Base-by-base conservation (phyloP, 2,113 vertebrate species). In the Suricata suricatta region DNA sequence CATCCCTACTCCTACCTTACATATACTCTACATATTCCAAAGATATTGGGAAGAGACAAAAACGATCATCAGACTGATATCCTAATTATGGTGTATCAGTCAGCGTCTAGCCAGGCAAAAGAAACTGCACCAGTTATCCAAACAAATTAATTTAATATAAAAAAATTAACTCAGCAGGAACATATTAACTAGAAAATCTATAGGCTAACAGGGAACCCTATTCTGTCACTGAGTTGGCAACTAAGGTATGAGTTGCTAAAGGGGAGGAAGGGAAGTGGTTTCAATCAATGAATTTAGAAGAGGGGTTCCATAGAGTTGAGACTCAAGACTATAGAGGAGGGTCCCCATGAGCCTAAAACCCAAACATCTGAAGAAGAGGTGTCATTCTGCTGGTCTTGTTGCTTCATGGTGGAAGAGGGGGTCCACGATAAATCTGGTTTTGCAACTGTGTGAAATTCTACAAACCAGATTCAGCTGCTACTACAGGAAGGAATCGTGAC, bases 211-310 rank as follows among this genome's bases (percentile, higher is more conserved):
- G 66, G 44, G 54, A 79, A 50, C 21, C 72, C 71, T 50, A 57
- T 27, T 21, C 35, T 50, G 21, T 54, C 21, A 60, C 31, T 69
- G 66, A 76, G 4, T 11, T 86, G 16, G 5, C 89, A 93, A 47
- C 23, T 82, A 12, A 6, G 69, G 35, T 23, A 35, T 64, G 66
- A 74, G 9, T 68, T 92, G 8, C 54, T 82, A 86, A 38, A 41
- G 41, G 9, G n/a, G 1, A 47, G 57, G 6, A 74, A 35, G n/a
- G 33, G 14, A 38, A 68, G 11, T 89, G 29, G 47, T 41, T 81
- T 35, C 74, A 76, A 52, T 93, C 2, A 69, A 74, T 74, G 86
- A 44, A 81, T 25, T 89, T 69, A 87, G 54, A 41, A 90, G 44
- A 84, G 17, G 41, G 19, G 19, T 11, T 85, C 16, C 50, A 44